These are phyloP conservation scores for Schrankia costaestrigalis DNA, from an alignment of 2,888 invertebrate species.

Conservation along the genomic window DNA sequence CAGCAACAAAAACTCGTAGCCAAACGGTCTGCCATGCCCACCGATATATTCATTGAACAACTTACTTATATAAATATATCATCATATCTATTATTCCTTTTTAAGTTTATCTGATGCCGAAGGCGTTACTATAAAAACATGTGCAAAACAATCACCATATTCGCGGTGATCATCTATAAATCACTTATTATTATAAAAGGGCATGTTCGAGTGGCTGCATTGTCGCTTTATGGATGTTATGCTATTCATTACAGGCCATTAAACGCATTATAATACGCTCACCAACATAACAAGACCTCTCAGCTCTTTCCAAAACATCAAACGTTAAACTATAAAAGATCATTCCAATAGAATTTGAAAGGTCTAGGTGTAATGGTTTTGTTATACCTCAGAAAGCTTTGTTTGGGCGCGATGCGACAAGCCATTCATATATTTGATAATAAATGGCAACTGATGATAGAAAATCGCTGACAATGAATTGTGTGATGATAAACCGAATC, in stretches of 20 bases:
- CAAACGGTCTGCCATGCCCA: constrained; percentile 13
- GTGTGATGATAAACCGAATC: constrained; percentile 37
- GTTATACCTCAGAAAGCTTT: constrained; percentile 70
- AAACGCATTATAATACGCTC: constrained; percentile 72
- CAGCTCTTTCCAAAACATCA: constrained; percentile 15
- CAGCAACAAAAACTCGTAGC: constrained; percentile 14
- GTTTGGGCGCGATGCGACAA: constrained; percentile 75
- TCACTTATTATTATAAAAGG: constrained; percentile 75
- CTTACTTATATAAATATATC: constrained; percentile 43
- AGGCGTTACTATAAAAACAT: constrained; percentile 60
- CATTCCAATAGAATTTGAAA: constrained; percentile 44
- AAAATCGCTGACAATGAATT: constrained; percentile 43
- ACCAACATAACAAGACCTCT: constrained; percentile 46
- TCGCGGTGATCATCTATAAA: constrained; percentile 68
- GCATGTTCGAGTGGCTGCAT: constrained; percentile 75
- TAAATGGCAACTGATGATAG: constrained; percentile 71
- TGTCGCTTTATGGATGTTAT: constrained; percentile 80
- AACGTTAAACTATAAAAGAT: constrained; percentile 25
- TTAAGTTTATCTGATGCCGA: constrained; percentile 34
- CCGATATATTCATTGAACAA: constrained; percentile 21
- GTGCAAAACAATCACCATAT: constrained; percentile 71
- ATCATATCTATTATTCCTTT: constrained; percentile 25
- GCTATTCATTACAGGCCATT: constrained; percentile 80
- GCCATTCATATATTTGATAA: constrained; percentile 73
- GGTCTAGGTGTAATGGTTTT: constrained; percentile 49